Conservation (phyloP, 2,113 vertebrate genomes). For the Neomonachus schauinslandi region DNA sequence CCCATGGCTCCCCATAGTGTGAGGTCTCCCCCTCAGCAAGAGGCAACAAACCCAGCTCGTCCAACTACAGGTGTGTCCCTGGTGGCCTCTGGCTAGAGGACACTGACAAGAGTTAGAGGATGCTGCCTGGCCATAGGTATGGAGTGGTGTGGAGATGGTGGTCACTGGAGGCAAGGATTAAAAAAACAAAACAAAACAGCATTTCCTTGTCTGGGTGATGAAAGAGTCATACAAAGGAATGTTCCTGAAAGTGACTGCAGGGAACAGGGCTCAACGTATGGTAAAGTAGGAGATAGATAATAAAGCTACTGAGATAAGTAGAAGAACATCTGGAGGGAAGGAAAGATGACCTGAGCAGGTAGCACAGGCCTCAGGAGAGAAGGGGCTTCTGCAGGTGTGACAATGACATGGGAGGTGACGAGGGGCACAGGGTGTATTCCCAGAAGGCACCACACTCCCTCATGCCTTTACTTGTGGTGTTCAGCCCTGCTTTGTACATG, state of each 20-base stretch:
- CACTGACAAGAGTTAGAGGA: neutral
- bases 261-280: neutral
- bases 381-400: neutral
- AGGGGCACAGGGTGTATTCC: neutral
- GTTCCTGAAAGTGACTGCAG: neutral
- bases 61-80: neutral
- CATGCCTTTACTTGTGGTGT: neutral
- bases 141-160: neutral
- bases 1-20: accelerated
- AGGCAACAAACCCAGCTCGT: neutral
- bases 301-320: neutral
- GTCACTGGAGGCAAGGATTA: neutral
- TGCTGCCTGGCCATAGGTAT: neutral
- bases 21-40: neutral
- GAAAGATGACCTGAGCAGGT: neutral
- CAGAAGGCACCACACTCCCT: neutral
- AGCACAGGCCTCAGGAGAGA: neutral
- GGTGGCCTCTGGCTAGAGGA: neutral
- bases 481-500: neutral
- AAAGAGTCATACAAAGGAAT: neutral
- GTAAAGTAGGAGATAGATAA: neutral
- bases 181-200: neutral
- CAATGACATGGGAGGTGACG: neutral
- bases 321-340: neutral
- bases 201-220: neutral